Conservation (phyloP, 2,797 vertebrate species). For the Petrocephalus sullivani region DNA sequence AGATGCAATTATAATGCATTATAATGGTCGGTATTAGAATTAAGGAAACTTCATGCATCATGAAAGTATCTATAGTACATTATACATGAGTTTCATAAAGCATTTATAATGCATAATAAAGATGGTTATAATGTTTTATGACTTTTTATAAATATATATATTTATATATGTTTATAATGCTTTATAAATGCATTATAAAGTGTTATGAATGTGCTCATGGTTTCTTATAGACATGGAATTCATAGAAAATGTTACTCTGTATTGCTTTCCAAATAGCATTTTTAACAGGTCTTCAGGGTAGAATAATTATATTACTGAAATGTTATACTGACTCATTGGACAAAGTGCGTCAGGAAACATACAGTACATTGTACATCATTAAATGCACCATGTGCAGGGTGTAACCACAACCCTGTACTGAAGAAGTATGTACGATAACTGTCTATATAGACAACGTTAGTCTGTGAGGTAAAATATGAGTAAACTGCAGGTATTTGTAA, state of each 20-base stretch:
- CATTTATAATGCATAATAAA: not conserved
- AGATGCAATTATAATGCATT: too few relatives aligned
- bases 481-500: too few relatives aligned
- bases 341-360: not conserved
- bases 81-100: too few relatives aligned
- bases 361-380: not conserved
- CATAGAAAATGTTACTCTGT: not conserved
- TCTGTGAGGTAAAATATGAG: too few relatives aligned
- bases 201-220: not conserved
- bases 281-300: not conserved
- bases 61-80: too few relatives aligned
- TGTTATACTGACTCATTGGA: not conserved
- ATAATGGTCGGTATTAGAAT: too few relatives aligned
- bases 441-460: too few relatives aligned
- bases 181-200: not conserved
- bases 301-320: not conserved
- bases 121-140: not conserved
- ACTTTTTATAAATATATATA: not conserved
- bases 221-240: not conserved
- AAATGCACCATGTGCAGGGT: not conserved
- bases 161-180: not conserved
- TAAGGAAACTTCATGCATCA: too few relatives aligned
- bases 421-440: too few relatives aligned
- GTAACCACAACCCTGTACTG: too few relatives aligned
- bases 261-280: not conserved